Base-by-base conservation (phyloP, 2,797 vertebrate species). In the Sphenopsis melanotis region DNA sequence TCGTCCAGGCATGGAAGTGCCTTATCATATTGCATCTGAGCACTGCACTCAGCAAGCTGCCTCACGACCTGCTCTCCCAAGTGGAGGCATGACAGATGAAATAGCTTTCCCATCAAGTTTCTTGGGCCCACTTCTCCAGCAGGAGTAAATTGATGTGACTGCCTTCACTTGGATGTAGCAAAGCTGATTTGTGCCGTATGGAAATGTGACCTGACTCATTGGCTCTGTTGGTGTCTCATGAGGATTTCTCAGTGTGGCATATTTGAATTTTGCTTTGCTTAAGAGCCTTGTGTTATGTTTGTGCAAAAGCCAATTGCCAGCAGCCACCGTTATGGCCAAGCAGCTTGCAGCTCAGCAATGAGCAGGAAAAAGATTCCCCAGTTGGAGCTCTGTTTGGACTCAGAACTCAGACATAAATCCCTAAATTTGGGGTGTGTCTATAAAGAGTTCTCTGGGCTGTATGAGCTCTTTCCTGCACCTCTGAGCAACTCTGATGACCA, bases 1-100 rank as follows among this genome's bases (percentile, higher is more conserved):
- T 93, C 91, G 95, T 70, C 80, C 59, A 88, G 91, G 94, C 91
- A 64, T 74, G 66, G 89, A 91, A 88, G 63, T 44, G 30, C 44
- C 52, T 90, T 79, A 70, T 87, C 44, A 5, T 52, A 56, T 36
- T 66, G 63, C 30, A 50, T 63, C 76, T 22, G 41, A 72, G 46
- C 44, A 26, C 29, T 24, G 37, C 47, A 3, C 49, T 89, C 85
- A 27, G 37, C 44, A 30, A 90, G 66, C 52, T 69, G 80, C 80
- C 79, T 64, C 52, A 26, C 0, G 0, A 50, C 56, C 56, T 55
- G 66, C 78, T 80, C 78, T 34, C 46, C 8, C 0, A 60, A 82
- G 44, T 4, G 70, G 52, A 95, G 56, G 42, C 70, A 14, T 12
- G 80, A 57, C 63, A 71, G 70, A 79, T 5, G 32, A 80, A 93